These are phyloP conservation scores for Acromyrmex heyeri DNA, from an alignment of 1,140 invertebrate species.

Conservation along the genomic window DNA sequence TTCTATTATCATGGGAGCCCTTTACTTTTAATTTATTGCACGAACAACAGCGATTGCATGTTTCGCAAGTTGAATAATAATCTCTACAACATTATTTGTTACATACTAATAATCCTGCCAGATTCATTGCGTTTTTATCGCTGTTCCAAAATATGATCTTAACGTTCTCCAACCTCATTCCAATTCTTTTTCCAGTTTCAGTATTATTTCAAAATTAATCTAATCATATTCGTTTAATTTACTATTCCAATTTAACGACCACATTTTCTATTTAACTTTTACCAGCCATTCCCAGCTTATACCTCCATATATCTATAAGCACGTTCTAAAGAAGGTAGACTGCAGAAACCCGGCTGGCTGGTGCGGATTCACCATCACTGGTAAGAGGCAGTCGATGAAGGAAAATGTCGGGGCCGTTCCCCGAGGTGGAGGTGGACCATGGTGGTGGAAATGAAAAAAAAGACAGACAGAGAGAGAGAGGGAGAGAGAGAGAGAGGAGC, in stretches of 20 bases:
- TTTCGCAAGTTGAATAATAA: neutral
- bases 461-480: slow-evolving; percentile 11
- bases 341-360: neutral
- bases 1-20: neutral
- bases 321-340: neutral
- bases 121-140: neutral
- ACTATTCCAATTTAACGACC: neutral
- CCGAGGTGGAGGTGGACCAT: slow-evolving; percentile 2
- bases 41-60: neutral
- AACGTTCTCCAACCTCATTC: neutral
- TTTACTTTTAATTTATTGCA: neutral
- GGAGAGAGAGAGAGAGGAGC: neutral
- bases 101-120: neutral
- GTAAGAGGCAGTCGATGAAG: slow-evolving; percentile 49
- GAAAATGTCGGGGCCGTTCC: slow-evolving; percentile 8
- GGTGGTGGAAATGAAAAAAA: slow-evolving; percentile 13
- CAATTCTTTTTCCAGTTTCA: neutral
- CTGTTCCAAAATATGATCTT: neutral
- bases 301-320: neutral
- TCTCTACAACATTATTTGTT: slow-evolving; percentile 5
- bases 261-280: slow-evolving; percentile 9
- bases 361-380: slow-evolving; percentile 17
- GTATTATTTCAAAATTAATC: neutral
- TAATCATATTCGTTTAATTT: neutral
- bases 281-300: slow-evolving; percentile 1